Evolutionary conservation across 2,888 invertebrate genomes (phyloP).

Genomic region (Muschampia staudingeri): DNA sequence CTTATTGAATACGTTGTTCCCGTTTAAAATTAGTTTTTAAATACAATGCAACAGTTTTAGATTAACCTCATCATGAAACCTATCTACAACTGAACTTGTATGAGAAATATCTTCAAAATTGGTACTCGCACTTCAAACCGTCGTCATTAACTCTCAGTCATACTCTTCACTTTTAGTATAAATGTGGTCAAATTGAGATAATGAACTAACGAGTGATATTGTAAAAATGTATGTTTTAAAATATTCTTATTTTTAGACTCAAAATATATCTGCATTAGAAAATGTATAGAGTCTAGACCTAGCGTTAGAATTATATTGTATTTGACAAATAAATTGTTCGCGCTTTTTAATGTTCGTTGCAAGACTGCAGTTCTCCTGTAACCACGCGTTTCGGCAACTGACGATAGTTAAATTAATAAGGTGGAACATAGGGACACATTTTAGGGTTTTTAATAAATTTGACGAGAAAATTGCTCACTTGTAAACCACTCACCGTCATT

Average conservation of each 20-base stretch:
- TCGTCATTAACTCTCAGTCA: constrained; percentile 66
- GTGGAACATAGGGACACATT: too few species aligned
- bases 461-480: too few species aligned
- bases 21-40: too few species aligned
- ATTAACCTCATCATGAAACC: neutral
- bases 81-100: neutral
- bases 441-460: too few species aligned
- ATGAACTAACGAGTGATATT: constrained; percentile 77
- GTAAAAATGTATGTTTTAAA: constrained; percentile 75
- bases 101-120: neutral
- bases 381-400: constrained; percentile 17
- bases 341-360: constrained; percentile 78
- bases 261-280: constrained; percentile 81
- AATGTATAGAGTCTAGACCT: constrained; percentile 76
- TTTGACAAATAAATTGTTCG: constrained; percentile 69
- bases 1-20: neutral
- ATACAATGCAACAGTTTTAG: neutral
- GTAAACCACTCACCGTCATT: too few species aligned
- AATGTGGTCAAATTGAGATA: constrained; percentile 72
- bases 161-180: constrained; percentile 61
- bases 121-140: constrained; percentile 76
- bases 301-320: constrained; percentile 68
- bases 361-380: constrained; percentile 37
- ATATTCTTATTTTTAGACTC: constrained; percentile 85
- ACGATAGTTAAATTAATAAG: neutral